Percentiles rank a stretch among this genome's conserved stretches.
phyloP scores from a whole-genome alignment of 2,888 invertebrate genomes.

The Xylota segnis region DNA sequence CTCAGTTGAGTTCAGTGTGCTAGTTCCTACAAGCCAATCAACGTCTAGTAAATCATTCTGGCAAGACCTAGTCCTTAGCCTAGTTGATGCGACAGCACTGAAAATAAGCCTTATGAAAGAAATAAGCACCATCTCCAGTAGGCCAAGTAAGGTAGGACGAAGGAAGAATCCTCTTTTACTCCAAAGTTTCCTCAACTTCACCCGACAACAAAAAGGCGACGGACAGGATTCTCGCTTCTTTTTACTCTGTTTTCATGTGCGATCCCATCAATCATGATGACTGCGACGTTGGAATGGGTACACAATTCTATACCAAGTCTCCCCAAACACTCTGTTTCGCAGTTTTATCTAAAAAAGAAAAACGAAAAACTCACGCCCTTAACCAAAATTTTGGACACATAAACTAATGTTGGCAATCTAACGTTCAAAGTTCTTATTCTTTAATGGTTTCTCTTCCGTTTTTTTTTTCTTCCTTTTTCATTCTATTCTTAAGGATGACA shows the following conservation, averaged over 20 bases:
- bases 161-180: not conserved
- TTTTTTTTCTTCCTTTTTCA: not conserved
- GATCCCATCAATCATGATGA: slow-evolving; percentile 23
- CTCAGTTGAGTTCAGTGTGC: too few relatives aligned
- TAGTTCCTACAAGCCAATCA: too few relatives aligned
- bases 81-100: too few relatives aligned
- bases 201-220: not conserved
- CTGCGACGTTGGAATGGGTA: not conserved
- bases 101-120: too few relatives aligned
- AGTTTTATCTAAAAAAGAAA: not conserved
- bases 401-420: slow-evolving; percentile 29
- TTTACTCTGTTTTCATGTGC: slow-evolving; percentile 3
- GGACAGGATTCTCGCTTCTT: not conserved
- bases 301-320: slow-evolving; percentile 10
- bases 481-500: slow-evolving; percentile 9
- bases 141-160: not conserved
- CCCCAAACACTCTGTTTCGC: not conserved
- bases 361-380: not conserved
- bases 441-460: slow-evolving; percentile 5
- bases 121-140: not conserved
- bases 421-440: slow-evolving; percentile 6
- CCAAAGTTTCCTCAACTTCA: not conserved
- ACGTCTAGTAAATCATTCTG: too few relatives aligned
- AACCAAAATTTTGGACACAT: slow-evolving; percentile 21
- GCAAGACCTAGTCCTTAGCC: too few relatives aligned